phyloP scores from a whole-genome alignment of 2,113 vertebrate species.

The Apodemus speciosus region DNA sequence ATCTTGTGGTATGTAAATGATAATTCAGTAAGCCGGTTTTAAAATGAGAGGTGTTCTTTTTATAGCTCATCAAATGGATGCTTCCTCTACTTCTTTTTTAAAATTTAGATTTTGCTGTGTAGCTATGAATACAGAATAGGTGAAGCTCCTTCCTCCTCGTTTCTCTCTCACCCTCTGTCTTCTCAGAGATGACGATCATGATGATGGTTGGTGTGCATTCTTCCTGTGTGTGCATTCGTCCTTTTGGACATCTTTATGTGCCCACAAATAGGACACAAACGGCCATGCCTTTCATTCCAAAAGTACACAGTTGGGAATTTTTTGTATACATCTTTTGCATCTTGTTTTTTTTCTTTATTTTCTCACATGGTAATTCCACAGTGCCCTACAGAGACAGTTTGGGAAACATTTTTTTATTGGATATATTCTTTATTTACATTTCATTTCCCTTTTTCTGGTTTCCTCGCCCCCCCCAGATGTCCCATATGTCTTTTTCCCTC shows the following conservation, averaged over 20 bases:
- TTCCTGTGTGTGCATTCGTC: background rate
- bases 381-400: no score
- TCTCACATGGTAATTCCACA: no score
- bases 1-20: slow-evolving; percentile 26
- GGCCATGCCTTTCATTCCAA: background rate
- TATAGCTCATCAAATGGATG: slow-evolving; percentile 39
- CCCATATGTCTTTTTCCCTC: no score
- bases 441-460: no score
- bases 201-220: background rate
- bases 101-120: slow-evolving; percentile 25
- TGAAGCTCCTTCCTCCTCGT: background rate
- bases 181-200: background rate
- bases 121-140: background rate
- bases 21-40: background rate
- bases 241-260: background rate
- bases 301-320: background rate
- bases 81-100: slow-evolving; percentile 35
- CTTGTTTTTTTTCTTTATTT: no score
- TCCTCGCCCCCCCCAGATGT: no score
- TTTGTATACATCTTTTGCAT: slow-evolving; percentile 34
- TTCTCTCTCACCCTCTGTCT: background rate
- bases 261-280: background rate
- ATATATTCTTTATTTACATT: no score
- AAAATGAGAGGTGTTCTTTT: background rate
- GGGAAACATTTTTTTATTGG: no score